phyloP scores from a whole-genome alignment of 2,113 vertebrate species.

The Kryptolebias marmoratus region DNA sequence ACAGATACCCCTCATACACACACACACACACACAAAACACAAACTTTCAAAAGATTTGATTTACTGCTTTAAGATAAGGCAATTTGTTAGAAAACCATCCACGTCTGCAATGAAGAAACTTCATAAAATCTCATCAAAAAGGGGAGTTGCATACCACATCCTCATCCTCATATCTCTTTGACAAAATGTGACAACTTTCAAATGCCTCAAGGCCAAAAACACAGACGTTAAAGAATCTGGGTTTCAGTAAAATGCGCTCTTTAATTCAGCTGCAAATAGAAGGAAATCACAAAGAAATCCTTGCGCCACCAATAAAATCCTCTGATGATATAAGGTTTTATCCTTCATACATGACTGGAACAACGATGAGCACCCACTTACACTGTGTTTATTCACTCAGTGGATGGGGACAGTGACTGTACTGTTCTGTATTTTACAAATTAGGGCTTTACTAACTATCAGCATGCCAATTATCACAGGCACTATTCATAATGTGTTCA shows the following conservation, averaged over 20 bases:
- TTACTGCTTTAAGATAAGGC: too few species aligned
- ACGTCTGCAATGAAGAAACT: too few species aligned
- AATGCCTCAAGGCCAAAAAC: slow-evolving; percentile 42
- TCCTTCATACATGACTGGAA: slow-evolving; percentile 49
- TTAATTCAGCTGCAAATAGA: slow-evolving; percentile 58
- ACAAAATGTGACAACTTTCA: slow-evolving; percentile 58
- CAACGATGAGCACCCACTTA: slow-evolving; percentile 29
- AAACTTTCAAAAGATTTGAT: too few species aligned
- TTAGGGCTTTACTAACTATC: slow-evolving; percentile 20
- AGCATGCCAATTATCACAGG: slow-evolving; percentile 13
- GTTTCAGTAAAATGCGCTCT: slow-evolving; percentile 59
- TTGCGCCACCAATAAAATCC: slow-evolving; percentile 54
- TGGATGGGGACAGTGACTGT: slow-evolving; percentile 39
- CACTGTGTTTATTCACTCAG: slow-evolving; percentile 33
- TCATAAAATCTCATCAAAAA: too few species aligned
- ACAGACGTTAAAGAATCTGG: slow-evolving; percentile 68
- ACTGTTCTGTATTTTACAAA: slow-evolving; percentile 43
- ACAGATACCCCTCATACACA: too few species aligned
- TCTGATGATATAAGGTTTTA: slow-evolving; percentile 64
- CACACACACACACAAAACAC: too few species aligned
- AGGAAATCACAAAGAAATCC: slow-evolving; percentile 47
- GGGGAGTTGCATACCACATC: slow-evolving; percentile 31
- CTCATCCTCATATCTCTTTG: slow-evolving; percentile 28
- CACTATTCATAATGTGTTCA: slow-evolving; percentile 9
- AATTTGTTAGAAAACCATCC: too few species aligned